These are phyloP conservation scores for Aspiorhynchus laticeps DNA, from an alignment of 2,113 vertebrate genomes.

Conservation along the genomic window DNA sequence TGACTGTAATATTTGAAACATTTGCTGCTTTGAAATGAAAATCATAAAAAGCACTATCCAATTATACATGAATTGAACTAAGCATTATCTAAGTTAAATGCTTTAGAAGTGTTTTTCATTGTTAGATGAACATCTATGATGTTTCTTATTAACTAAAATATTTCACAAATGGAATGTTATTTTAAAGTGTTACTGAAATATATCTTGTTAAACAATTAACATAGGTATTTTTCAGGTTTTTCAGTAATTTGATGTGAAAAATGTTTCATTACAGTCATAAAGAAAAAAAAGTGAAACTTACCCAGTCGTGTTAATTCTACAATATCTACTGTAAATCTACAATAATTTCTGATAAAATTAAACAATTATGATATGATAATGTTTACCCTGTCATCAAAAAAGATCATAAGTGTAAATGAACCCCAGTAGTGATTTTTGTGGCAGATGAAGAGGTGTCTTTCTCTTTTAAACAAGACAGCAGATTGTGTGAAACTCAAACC, in stretches of 20 bases:
- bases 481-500: slow-evolving; percentile 30
- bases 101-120: not conserved
- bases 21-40: not conserved
- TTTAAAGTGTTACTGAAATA: not conserved
- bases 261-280: not conserved
- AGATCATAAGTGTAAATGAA: slow-evolving; percentile 7
- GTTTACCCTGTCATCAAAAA: not conserved
- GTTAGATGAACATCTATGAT: no score
- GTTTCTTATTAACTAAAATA: not conserved
- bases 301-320: not conserved
- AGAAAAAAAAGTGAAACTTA: not conserved
- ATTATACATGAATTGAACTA: not conserved
- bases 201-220: not conserved
- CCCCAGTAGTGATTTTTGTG: not conserved
- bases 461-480: slow-evolving; percentile 46
- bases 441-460: not conserved
- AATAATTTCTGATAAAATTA: not conserved
- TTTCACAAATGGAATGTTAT: not conserved
- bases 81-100: not conserved
- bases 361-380: not conserved
- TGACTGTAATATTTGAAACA: not conserved
- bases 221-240: not conserved
- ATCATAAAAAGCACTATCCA: not conserved
- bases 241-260: not conserved
- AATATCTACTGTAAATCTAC: not conserved